Percentiles rank a stretch among this genome's conserved stretches.
phyloP scores from a whole-genome alignment of 2,113 vertebrate genomes.

The Nothoprocta pentlandii region DNA sequence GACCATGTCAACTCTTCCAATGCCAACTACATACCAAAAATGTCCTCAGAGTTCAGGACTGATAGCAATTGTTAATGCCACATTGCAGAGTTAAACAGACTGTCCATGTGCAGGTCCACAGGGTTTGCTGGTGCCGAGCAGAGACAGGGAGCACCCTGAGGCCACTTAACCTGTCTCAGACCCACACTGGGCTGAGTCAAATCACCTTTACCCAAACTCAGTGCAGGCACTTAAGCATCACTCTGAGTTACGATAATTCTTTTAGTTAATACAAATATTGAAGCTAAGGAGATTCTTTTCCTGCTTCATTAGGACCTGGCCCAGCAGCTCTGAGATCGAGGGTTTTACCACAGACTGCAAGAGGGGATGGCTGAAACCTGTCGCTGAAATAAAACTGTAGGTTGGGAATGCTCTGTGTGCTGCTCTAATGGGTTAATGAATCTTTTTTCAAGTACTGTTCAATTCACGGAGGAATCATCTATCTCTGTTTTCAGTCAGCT shows the following conservation, averaged over 20 bases:
- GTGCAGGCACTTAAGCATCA: not conserved
- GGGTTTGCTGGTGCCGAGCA: not conserved
- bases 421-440: not conserved
- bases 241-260: not conserved
- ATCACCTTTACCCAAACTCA: not conserved
- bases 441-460: not conserved
- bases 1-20: not conserved
- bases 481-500: not conserved
- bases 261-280: not conserved
- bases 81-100: not conserved
- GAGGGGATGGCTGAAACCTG: not conserved
- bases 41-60: not conserved
- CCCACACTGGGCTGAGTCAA: not conserved
- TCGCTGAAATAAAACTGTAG: not conserved
- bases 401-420: not conserved
- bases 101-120: too few species aligned
- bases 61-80: not conserved
- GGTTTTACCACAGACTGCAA: not conserved
- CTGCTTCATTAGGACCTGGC: not conserved
- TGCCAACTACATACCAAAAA: not conserved
- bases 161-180: not conserved
- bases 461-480: not conserved
- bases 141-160: not conserved
- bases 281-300: not conserved
- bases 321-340: not conserved